Base-by-base conservation (phyloP, 2,113 vertebrate genomes). In the Takifugu bimaculatus region DNA sequence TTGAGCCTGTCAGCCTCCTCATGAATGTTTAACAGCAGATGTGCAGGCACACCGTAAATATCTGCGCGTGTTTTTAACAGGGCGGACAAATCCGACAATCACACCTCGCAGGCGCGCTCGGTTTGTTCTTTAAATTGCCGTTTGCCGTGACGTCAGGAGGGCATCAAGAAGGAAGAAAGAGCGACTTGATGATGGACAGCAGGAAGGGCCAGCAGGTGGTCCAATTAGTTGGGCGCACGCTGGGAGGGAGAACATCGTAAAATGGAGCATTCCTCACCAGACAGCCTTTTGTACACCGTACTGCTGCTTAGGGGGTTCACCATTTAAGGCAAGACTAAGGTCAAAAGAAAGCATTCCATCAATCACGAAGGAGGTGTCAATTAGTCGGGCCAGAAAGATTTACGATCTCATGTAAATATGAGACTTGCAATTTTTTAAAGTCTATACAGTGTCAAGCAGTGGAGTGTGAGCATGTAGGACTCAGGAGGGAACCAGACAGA, bases 201-300 rank as follows among this genome's bases (percentile, higher is more conserved):
- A 73, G 63, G 60, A 60, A 58, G 29, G 51, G 58, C 61, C 60
- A 65, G 58, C 67, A 63, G 75, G 76, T 54, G 66, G 68, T 77
- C 80, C 71, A 75, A 77, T 86, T 85, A 80, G 70, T 51, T 13
- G 29, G 66, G 39, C 25, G 28, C 80, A 68, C 60, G 63, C 74
- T 68, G 81, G 25, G 61, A 59, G 44, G 13, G 52, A 51, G 25
- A 56, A 26, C 44, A 66, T 66, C 44, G 35, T 47, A 55, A 72
- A 51, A 62, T 50, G 54, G 3, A 45, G 28, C 28, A 32, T 26
- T 53, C 59, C 50, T 55, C 13, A 26, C 66, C 6, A 13, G 54
- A 53, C 63, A 29, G 32, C 50, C 4, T n/a, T 60, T 25, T 57
- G 53, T 12, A 47, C 50, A 15, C 52, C 61, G 44, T 68, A 1